A percentile compares a stretch with the other conserved stretches of the same genome.
These are phyloP conservation scores for Drosophila seguyi DNA, from an alignment of 1,140 invertebrate species.

Conservation along the genomic window DNA sequence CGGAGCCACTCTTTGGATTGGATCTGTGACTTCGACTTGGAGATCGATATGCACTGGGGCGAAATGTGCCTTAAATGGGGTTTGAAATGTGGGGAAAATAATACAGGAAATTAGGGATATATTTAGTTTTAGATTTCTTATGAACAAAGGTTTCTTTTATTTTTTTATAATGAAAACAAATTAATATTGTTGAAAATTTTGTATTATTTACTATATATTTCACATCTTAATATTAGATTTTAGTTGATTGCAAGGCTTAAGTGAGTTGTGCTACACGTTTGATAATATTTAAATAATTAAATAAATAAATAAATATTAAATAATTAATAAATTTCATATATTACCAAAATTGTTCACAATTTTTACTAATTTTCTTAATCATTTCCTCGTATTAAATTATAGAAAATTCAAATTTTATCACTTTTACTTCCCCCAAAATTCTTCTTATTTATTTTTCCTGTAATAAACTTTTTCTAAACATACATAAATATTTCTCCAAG, in stretches of 20 bases:
- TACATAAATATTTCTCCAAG: background rate
- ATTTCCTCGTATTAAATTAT: background rate
- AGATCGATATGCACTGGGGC: slow-evolving; percentile 6
- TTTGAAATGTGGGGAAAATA: background rate
- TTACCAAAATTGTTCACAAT: fast-evolving
- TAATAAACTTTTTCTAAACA: background rate
- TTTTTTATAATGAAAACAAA: background rate
- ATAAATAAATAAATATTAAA: too few species aligned
- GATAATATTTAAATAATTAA: background rate
- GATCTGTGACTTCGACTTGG: slow-evolving; percentile 22
- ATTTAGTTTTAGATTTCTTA: background rate
- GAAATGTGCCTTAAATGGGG: background rate
- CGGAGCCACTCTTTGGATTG: slow-evolving; percentile 26
- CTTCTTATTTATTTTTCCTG: background rate
- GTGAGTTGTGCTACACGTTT: background rate
- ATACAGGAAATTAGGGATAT: background rate
- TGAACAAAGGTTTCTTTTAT: background rate
- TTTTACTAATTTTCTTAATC: background rate
- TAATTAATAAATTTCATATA: background rate
- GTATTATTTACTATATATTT: too few species aligned
- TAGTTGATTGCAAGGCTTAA: background rate
- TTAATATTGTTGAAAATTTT: too few species aligned
- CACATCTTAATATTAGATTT: background rate
- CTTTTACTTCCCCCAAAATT: too few species aligned
- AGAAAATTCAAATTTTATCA: background rate